Base-by-base conservation (phyloP, 1,140 invertebrate genomes). In the Mesaphorura yosii region DNA sequence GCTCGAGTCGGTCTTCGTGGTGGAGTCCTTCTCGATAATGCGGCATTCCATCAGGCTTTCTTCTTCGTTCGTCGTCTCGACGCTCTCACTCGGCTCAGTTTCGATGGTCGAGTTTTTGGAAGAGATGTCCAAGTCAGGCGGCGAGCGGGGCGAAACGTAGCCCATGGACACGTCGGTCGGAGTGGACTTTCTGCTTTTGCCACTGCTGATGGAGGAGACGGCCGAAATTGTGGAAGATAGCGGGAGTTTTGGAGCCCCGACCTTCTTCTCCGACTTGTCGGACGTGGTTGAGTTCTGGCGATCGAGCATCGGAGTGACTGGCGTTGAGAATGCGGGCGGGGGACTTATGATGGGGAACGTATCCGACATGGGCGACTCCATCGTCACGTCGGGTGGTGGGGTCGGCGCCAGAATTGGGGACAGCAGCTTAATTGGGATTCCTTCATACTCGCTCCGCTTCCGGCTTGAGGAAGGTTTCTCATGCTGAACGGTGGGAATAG, bases 291-390 rank as follows among this genome's bases (percentile, higher is more conserved):
- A 59, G n/a, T 58, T 58, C 38, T 63, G 61, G n/a, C 61, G 27
- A 34, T 63, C 57, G 1, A 63, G 29, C 57, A 63, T 59, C 14
- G 60, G 60, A 15, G 60, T 59, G 41, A 59, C 57, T 19, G 60
- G 60, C 37, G 60, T 59, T 4, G 57, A 63, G 37, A 59, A 59
- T 31, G 57, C 60, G 3, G 60, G 60, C 5, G 61, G 61, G 20
- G 61, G 61, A 51, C 51, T 55, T 25, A 63, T 59, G 5, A 63
- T 63, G 15, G 61, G 61, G n/a, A 57, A 57, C 5, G 34, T 40
- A 29, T 63, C 61, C 4, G 57, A 59, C 61, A 63, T 63, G 1
- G 61, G 61, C n/a, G 55, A 57, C 45, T 59, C 60, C 54, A 63
- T 56, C 7, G 51, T 41, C 37, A 63, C 48, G 31, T 63, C 57